Evolutionary conservation across 2,888 invertebrate species (phyloP).

Genomic region (Venustoraphidia nigricollis): DNA sequence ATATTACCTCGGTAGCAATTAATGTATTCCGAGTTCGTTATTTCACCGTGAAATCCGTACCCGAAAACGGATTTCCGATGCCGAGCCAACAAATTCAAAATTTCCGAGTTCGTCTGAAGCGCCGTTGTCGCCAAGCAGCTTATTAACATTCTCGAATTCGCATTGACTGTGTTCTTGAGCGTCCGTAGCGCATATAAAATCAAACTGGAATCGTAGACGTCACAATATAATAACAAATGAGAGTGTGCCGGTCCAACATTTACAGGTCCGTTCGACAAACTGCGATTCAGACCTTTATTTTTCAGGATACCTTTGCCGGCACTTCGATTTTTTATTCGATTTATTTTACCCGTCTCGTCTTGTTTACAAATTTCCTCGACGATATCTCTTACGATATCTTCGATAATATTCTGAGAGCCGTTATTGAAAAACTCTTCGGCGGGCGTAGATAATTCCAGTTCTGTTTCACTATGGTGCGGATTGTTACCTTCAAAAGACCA

Average conservation of each 20-base stretch:
- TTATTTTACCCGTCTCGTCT: constrained; percentile 14
- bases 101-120: constrained; percentile 35
- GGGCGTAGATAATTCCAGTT: constrained; percentile 38
- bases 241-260: constrained; percentile 62
- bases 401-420: constrained; percentile 30
- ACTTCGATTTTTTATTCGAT: constrained; percentile 11
- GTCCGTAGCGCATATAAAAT: constrained; percentile 60
- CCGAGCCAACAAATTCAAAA: constrained; percentile 48
- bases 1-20: constrained; percentile 60
- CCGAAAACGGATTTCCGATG: constrained; percentile 71
- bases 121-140: constrained; percentile 64
- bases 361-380: constrained; percentile 33
- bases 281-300: constrained; percentile 14
- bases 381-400: constrained; percentile 40
- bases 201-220: constrained; percentile 60
- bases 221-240: constrained; percentile 68
- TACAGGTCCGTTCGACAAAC: not conserved
- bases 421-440: constrained; percentile 51
- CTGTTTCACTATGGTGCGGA: constrained; percentile 29
- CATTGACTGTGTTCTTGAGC: constrained; percentile 51
- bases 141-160: constrained; percentile 56
- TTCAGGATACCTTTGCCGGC: constrained; percentile 12
- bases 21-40: constrained; percentile 43
- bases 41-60: constrained; percentile 44
- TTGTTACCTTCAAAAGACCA: constrained; percentile 36